Evolutionary conservation across 2,113 vertebrate species (phyloP), one percentile per base, ranked within the genome.

Genomic region (Salvator merianae): DNA sequence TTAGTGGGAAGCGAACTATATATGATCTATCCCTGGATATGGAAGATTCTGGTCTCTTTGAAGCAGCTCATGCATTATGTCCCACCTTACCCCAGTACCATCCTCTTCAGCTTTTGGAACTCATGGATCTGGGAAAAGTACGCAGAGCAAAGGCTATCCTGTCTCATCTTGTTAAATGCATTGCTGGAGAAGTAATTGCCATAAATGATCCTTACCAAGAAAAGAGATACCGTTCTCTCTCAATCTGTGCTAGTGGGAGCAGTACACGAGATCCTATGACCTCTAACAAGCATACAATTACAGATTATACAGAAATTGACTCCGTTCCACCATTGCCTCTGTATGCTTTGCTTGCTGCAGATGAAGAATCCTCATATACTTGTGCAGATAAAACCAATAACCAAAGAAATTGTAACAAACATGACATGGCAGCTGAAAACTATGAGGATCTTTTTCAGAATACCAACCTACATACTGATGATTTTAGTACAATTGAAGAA

Each of bases 71-170:
- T 92, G 91, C 95, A 3, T 96, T 99, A 75, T 99, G 97, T 82
- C 98, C 99, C 65, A 99, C 97, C 89, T 95, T 99, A 88, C 98
- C 99, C 84, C 99, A 99, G 84, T 99, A 99, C 88, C 99, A 99
- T 91, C 99, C 99, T 0, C 96, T 99, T 74, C 99, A 99, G 66
- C 95, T 99, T 85, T 92, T 99, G 90, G 99, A 99, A 91, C 97
- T 99, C 69, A 99, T 99, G 98, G 98, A 99, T 94, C 96, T 99
- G 26, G 99, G 99, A 63, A 98, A 98, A 96, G 97, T 99, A 80
- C 95, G 94, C 74, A 96, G 98, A 90, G 97, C 98, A 89, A 99
- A 99, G 91, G 99, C 98, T 77, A 99, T 99, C 91, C 94, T 99
- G 47, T 98, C 98, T 7, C 99, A 99, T 92, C 93, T 99, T 79